phyloP scores from a whole-genome alignment of 2,113 vertebrate genomes.

The Corythaeola cristata region DNA sequence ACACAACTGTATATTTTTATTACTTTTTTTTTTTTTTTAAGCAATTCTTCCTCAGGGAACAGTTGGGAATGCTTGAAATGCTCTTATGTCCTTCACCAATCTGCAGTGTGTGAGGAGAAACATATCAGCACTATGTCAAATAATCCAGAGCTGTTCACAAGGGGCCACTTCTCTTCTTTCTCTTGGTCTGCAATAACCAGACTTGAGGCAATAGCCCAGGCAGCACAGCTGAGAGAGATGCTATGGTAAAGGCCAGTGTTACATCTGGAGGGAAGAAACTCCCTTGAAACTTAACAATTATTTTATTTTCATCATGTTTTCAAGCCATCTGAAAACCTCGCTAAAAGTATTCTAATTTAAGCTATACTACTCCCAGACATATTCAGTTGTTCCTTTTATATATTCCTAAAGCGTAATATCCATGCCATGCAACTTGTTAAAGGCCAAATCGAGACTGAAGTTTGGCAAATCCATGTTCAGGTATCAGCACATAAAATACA shows the following conservation, averaged over 20 bases:
- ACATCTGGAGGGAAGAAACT: background rate
- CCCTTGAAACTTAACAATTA: background rate
- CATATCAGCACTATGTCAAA: background rate
- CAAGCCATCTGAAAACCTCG: background rate
- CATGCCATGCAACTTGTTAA: background rate
- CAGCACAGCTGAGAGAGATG: background rate
- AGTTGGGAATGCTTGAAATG: background rate
- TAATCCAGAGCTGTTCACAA: background rate
- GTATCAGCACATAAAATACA: background rate
- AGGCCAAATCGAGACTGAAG: background rate
- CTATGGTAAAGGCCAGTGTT: background rate
- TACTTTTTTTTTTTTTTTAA: background rate
- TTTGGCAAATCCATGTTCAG: background rate
- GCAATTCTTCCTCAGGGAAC: background rate
- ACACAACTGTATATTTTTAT: background rate
- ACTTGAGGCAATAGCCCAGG: background rate
- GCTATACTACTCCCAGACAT: accelerated
- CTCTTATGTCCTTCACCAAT: background rate
- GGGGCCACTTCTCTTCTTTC: background rate
- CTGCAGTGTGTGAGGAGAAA: background rate
- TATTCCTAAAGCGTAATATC: background rate
- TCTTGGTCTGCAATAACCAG: background rate
- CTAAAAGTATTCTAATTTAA: background rate
- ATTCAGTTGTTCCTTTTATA: background rate
- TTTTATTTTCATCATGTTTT: background rate